Evolutionary conservation across 2,797 vertebrate genomes (phyloP).

Genomic region (Danio choprae): DNA sequence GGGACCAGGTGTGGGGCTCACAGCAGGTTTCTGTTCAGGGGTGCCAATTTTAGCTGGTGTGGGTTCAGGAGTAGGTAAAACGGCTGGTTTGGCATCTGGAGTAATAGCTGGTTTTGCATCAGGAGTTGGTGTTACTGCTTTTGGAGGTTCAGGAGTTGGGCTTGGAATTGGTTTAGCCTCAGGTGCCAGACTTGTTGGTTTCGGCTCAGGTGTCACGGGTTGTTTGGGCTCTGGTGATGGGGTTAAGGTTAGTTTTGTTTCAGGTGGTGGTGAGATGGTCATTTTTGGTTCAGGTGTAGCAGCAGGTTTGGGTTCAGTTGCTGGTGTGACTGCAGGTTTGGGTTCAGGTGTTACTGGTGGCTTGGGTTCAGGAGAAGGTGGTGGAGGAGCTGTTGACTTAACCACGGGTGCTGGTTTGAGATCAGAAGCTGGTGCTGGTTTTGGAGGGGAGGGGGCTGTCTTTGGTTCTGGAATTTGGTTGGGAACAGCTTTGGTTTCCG

Average conservation of each 20-base stretch:
- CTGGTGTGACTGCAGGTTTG: conserved; percentile 64
- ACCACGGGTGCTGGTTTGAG: conserved; percentile 31
- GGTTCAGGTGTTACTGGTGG: conserved; percentile 69
- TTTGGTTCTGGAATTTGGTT: conserved; percentile 68
- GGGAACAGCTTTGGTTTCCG: conserved; percentile 55
- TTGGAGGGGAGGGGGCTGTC: conserved; percentile 42
- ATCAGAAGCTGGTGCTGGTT: conserved; percentile 57
- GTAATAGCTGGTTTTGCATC: conserved; percentile 50
- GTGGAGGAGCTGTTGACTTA: conserved; percentile 67
- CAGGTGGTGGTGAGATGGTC: conserved; percentile 56
- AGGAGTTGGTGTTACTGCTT: conserved; percentile 55
- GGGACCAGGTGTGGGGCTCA: conserved; percentile 63
- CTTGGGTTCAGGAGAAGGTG: conserved; percentile 70
- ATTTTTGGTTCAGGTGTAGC: conserved; percentile 49
- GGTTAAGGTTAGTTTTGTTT: conserved; percentile 68
- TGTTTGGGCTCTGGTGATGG: conserved; percentile 66
- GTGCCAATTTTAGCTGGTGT: conserved; percentile 52
- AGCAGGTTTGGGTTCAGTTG: conserved; percentile 67
- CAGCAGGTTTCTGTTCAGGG: conserved; percentile 69
- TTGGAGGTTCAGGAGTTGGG: conserved; percentile 52
- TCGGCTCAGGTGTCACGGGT: conserved; percentile 48
- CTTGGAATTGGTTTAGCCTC: conserved; percentile 48
- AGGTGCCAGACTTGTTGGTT: conserved; percentile 44
- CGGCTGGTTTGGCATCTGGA: conserved; percentile 48
- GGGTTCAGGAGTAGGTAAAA: conserved; percentile 58